Evolutionary conservation across 2,113 vertebrate genomes (phyloP), one percentile per base, ranked within the genome.

Genomic region (Amblyopsis rosae): DNA sequence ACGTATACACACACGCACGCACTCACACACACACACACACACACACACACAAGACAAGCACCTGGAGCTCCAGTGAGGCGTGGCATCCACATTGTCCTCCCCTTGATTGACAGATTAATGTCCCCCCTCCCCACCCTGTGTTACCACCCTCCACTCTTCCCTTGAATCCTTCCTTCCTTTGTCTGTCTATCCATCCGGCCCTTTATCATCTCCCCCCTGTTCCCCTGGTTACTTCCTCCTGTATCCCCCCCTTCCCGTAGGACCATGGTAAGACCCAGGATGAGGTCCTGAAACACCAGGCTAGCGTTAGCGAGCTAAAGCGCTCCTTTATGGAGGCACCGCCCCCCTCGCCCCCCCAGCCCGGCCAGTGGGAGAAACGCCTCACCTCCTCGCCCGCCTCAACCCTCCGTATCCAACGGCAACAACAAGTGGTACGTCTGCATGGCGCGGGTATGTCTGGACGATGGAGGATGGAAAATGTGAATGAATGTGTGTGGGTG

Each of bases 291-390:
- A 99, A 93, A 94, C 97, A 99, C 91, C 98, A 99, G 95, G 97
- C 96, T 98, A 99, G 97, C 94, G 95, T 99, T 97, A 99, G 96
- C 95, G 95, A 99, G 93, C 95, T 99, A 92, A 99, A 99, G 93
- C 96, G 97, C 93, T 97, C 92, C 95, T 99, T 99, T 95, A 98
- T 99, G 97, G 98, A 98, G 90, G 97, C 97, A 73, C 94, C 94
- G 75, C 96, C 97, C 8, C 96, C 98, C 73, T 96, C 96, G 85
- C 96, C 95, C 91, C 96, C 89, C 76, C 89, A 88, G 72, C 81
- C 94, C 82, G 97, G 93, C 93, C 96, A 96, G 90, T 99, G 98
- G 98, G 96, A 99, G 91, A 98, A 97, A 90, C 97, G 96, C 69
- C 95, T 98, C 94, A 95, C 96, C 89, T 94, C 95, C 92, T 96